Base-by-base conservation (phyloP, 2,888 invertebrate genomes). In the Malthinus seriepunctatus region DNA sequence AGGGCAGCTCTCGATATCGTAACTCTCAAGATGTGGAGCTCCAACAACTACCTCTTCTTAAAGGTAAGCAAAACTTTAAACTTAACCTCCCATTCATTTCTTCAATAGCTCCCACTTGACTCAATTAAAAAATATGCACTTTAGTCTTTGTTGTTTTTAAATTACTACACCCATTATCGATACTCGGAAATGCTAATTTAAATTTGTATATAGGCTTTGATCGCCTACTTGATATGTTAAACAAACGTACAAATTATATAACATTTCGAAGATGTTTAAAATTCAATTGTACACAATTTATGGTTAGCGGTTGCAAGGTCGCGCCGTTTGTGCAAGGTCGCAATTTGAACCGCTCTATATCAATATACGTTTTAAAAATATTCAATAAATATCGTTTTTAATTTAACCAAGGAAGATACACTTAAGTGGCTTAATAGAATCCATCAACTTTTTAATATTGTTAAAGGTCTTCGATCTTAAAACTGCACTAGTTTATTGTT, bases 11-110 rank as follows among this genome's bases (percentile, higher is more conserved):
- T 68, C 89, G 98, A 76, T 99, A 98, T 83, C 90, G 97, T 80
- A 95, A 96, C 80, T 95, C 96, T 76, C 95, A 95, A 82, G 97
- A 97, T 82, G 95, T 97, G 73, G 98, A 99, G 82, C 84, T 99
- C 71, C 94, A 94, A 81, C 93, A 93, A 78, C 86, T 99, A 81
- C 97, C 98, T 72, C 88, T 92, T 76, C 87, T 99, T 73, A 98
- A 97, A 94, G 98, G 98, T 98, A 77, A 79, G 84, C 79, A 52
- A 56, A 8, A 14, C 23, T 23, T 23, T 51, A 56, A 8, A 14
- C 23, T 23, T 23, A 23, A 23, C 23, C 23, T 23, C 23, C 23
- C 23, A 23, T 23, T 23, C 23, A 5, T 23, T 23, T 23, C 5
- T 23, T 23, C 23, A 5, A 23, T 23, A 2, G 23, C 23, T 23